Conservation (phyloP, 2,888 invertebrate genomes). For the Plagodis pulveraria region DNA sequence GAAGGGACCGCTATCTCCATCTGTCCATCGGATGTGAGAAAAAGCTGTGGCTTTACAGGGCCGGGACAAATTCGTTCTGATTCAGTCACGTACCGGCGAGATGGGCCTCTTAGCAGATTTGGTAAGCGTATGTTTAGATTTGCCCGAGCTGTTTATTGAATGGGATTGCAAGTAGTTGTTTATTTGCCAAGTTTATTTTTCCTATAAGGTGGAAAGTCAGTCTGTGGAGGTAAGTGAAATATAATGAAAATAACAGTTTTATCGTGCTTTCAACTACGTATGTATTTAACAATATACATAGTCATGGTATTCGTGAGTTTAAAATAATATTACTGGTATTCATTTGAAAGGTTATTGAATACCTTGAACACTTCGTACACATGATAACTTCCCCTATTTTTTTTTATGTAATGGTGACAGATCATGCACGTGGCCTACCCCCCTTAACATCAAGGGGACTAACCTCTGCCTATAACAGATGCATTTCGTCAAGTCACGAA, state of each 20-base stretch:
- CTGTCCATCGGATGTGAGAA: constrained; percentile 77
- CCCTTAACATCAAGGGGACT: too few species aligned
- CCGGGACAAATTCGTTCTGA: constrained; percentile 78
- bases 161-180: constrained; percentile 54
- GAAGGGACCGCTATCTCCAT: constrained; percentile 78
- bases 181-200: constrained; percentile 34
- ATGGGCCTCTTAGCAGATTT: constrained; percentile 79
- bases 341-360: too few species aligned
- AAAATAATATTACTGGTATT: too few species aligned
- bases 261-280: not conserved
- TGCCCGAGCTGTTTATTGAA: constrained; percentile 70
- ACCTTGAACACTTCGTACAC: too few species aligned
- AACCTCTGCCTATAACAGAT: too few species aligned
- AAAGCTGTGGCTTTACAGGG: constrained; percentile 72
- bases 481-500: too few species aligned
- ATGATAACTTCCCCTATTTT: too few species aligned
- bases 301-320: too few species aligned
- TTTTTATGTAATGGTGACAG: too few species aligned
- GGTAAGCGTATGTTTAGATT: constrained; percentile 74
- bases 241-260: not conserved
- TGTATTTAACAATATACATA: not conserved
- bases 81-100: constrained; percentile 77
- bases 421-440: too few species aligned
- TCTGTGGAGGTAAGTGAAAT: not conserved
- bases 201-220: constrained; percentile 1